phyloP scores from a whole-genome alignment of 2,113 vertebrate species.

The Protobothrops flavoviridis region DNA sequence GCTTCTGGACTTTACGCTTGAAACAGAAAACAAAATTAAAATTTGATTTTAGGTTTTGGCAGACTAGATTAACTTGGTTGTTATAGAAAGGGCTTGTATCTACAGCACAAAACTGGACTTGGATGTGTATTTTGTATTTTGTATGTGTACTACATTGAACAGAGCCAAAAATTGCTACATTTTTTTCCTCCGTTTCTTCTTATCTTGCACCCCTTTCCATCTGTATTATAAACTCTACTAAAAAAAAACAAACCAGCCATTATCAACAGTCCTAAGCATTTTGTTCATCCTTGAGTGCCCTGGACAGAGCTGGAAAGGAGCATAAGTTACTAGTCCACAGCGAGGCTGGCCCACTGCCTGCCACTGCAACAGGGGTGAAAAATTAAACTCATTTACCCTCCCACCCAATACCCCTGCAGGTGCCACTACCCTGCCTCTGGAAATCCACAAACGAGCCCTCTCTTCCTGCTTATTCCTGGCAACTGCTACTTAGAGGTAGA shows the following conservation, averaged over 20 bases:
- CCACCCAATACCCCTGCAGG: neutral
- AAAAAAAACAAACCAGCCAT: neutral
- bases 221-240: neutral
- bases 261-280: neutral
- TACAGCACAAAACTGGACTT: neutral
- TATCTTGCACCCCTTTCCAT: neutral
- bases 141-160: neutral
- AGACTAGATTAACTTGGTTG: neutral
- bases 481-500: neutral
- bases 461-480: neutral
- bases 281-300: neutral
- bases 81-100: neutral
- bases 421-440: neutral
- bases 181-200: neutral
- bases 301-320: neutral
- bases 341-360: neutral
- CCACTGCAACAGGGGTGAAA: neutral
- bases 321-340: neutral
- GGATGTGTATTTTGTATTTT: neutral
- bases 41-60: neutral
- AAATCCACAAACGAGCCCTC: neutral
- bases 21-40: neutral
- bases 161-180: neutral
- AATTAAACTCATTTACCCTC: neutral
- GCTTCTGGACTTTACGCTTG: neutral